phyloP scores from a whole-genome alignment of 1,140 invertebrate genomes.

The Drosophila ogumai region DNA sequence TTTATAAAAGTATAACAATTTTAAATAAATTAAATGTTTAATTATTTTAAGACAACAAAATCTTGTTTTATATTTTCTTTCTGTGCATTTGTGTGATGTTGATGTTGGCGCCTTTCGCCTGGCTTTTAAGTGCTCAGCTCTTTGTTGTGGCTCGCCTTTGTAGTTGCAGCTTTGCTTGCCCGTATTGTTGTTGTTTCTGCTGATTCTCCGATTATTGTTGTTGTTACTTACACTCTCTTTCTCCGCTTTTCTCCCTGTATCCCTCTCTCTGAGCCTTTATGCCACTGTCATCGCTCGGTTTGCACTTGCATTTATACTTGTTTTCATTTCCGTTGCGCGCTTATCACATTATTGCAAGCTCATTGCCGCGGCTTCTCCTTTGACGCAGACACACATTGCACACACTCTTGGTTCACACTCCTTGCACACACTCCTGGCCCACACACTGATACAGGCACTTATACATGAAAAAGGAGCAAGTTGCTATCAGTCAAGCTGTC shows the following conservation, averaged over 20 bases:
- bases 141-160: slow-evolving; percentile 66
- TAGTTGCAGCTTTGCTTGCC: slow-evolving; percentile 34
- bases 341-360: slow-evolving; percentile 82
- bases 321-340: slow-evolving; percentile 78
- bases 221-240: slow-evolving; percentile 28
- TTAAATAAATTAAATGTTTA: too few relatives aligned
- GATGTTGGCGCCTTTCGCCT: slow-evolving; percentile 46
- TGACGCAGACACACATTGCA: slow-evolving; percentile 13
- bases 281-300: slow-evolving; percentile 55
- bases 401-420: neutral
- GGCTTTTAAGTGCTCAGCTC: slow-evolving; percentile 67
- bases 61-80: neutral
- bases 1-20: neutral
- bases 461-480: slow-evolving; percentile 7
- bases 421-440: neutral
- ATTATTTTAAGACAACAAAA: neutral
- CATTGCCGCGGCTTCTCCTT: slow-evolving; percentile 68
- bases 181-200: slow-evolving; percentile 13
- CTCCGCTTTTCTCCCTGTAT: neutral
- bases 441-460: slow-evolving; percentile 8
- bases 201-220: slow-evolving; percentile 14
- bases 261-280: slow-evolving; percentile 16
- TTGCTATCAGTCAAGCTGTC: slow-evolving; percentile 61
- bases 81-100: slow-evolving; percentile 24
- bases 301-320: slow-evolving; percentile 66